These are phyloP conservation scores for Tychaedon coryphoeus DNA, from an alignment of 2,113 vertebrate genomes.

Conservation along the genomic window DNA sequence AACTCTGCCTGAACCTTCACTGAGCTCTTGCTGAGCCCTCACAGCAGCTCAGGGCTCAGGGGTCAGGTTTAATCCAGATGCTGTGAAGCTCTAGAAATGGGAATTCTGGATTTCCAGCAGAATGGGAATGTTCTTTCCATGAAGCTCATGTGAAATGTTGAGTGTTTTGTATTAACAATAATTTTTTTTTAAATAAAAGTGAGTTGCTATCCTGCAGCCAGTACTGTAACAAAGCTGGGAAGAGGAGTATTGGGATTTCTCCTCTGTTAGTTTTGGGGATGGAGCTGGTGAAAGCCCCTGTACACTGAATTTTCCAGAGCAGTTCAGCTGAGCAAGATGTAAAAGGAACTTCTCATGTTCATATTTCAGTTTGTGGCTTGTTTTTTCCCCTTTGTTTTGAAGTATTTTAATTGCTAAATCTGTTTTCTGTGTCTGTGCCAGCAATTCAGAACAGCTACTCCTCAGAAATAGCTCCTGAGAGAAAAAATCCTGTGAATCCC, in stretches of 20 bases:
- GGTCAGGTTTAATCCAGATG: accelerated
- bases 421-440: constrained; percentile 11
- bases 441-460: background rate
- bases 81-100: background rate
- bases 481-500: background rate
- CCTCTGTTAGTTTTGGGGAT: accelerated
- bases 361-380: background rate
- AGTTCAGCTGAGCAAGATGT: background rate
- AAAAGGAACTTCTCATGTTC: background rate
- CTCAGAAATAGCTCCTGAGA: constrained; percentile 32
- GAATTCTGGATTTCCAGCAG: background rate
- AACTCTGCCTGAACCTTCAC: accelerated
- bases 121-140: accelerated
- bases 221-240: accelerated
- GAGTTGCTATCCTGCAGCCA: background rate
- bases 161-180: background rate
- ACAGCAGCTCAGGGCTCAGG: accelerated
- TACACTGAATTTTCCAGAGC: background rate
- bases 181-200: background rate
- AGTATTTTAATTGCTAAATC: constrained; percentile 17
- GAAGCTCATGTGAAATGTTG: background rate
- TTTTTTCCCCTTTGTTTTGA: background rate
- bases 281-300: background rate
- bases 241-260: background rate
- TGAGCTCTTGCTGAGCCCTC: background rate